Percentiles rank a stretch among this genome's conserved stretches.
phyloP scores from a whole-genome alignment of 2,797 vertebrate genomes.

The Argentina silus region DNA sequence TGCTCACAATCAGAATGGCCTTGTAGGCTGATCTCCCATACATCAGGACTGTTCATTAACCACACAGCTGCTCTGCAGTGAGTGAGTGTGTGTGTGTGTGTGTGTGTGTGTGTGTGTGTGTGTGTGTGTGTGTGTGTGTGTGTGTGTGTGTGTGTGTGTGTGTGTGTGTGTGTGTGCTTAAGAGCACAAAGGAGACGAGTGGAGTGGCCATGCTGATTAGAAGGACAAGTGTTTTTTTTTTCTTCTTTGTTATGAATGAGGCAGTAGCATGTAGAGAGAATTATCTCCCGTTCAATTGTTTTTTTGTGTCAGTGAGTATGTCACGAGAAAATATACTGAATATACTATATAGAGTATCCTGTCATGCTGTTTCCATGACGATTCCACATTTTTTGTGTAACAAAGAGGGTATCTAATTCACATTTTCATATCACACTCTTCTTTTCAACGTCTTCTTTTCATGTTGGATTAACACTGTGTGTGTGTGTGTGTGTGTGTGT shows the following conservation, averaged over 20 bases:
- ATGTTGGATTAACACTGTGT: no score
- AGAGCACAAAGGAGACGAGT: not conserved
- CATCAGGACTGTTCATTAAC: conserved; percentile 59
- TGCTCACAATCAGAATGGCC: conserved; percentile 70
- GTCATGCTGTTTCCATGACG: no score
- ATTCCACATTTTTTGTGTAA: no score
- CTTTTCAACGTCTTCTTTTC: no score
- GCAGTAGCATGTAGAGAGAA: no score
- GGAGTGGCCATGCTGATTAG: conserved; percentile 54
- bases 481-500: no score
- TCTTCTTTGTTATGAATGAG: not conserved
- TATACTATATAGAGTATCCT: no score
- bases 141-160: conserved; percentile 16
- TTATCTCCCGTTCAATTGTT: not conserved
- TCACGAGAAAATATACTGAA: no score
- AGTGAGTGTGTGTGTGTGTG: conserved; percentile 22
- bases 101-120: conserved; percentile 26
- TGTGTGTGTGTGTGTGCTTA: not conserved
- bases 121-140: conserved; percentile 3
- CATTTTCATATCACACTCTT: no score
- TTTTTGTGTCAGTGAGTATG: not conserved
- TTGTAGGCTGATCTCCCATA: conserved; percentile 68
- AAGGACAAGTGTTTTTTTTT: conserved; percentile 30
- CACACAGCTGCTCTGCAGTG: conserved; percentile 57
- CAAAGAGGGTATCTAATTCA: no score